Base-by-base conservation (phyloP, 1,140 invertebrate species). In the Ceratitis capitata region DNA sequence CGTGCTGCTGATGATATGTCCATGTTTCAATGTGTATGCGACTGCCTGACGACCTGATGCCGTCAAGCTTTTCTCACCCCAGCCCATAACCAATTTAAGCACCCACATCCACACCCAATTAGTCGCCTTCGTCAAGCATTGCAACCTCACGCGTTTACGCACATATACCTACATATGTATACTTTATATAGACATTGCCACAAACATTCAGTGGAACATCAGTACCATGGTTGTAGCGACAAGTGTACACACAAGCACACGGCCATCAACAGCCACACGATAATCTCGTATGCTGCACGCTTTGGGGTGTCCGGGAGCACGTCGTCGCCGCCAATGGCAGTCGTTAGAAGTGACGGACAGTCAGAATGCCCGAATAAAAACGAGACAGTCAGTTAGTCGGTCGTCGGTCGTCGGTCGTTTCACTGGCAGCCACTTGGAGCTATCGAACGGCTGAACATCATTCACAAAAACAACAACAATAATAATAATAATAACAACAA, bases 101-200 rank as follows among this genome's bases (percentile, higher is more conserved):
- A 61, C 83, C 83, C 83, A 61, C 83, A 84, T 84, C 83, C 83
- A 84, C 83, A 84, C 83, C 83, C 83, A 84, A 84, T 84, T 84
- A 84, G 83, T 84, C 83, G 83, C 83, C 56, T 56, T 61, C 83
- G 83, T 45, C 49, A 84, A 42, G 83, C 82, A 16, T 51, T 53
- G 51, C 45, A 26, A 83, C 51, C 82, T 42, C 32, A 39, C 29
- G 45, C 83, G 19, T 9, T 23, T 5, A 61, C 83, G 5, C 35
- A 19, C 14, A 2, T 69, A 7, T 39, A 23, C 14, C 10, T 23
- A 23, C 23, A n/a, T 23, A 56, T n/a, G 23, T 23, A 56, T 7
- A 53, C 14, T 9, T 12, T 42, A 7, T 16, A 5, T 42, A 45
- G 6, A 42, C 29, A 74, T 19, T 10, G 16, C 10, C 35, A 69